phyloP scores from a whole-genome alignment of 2,888 invertebrate species.

The Lysandra coridon region DNA sequence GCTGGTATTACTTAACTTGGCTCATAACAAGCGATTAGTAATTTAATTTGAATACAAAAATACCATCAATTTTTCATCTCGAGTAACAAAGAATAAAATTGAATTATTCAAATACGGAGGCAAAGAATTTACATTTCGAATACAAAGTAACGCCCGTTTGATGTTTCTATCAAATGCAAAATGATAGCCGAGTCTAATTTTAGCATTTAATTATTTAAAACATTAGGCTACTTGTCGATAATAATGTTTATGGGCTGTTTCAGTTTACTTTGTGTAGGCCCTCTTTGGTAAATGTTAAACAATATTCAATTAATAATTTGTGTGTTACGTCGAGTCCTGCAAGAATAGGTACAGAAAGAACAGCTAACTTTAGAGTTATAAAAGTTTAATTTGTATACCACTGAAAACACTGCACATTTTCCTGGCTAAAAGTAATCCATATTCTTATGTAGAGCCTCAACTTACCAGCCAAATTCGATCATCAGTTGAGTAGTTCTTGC shows the following conservation, averaged over 20 bases:
- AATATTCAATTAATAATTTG: neutral
- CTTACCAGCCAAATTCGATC: neutral
- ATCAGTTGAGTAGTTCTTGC: no score
- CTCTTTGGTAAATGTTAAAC: neutral
- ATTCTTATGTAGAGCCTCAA: neutral
- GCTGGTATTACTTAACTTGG: neutral
- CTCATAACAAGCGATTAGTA: neutral
- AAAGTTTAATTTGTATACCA: no score
- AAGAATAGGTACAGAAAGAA: neutral
- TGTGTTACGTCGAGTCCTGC: no score
- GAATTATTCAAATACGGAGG: conserved; percentile 14
- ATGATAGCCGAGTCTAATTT: conserved; percentile 1
- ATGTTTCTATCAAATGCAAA: conserved; percentile 8
- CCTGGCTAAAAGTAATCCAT: no score
- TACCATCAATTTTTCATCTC: conserved; percentile 8
- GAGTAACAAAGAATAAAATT: conserved; percentile 19
- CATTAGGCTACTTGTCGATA: neutral
- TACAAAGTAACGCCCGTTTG: conserved; percentile 22
- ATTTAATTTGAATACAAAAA: neutral
- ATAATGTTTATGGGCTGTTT: neutral
- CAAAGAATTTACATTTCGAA: conserved; percentile 19
- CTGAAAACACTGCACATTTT: no score
- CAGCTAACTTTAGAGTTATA: neutral
- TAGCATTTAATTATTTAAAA: neutral
- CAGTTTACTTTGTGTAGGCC: neutral